phyloP scores from a whole-genome alignment of 2,888 invertebrate genomes.

The Himalopsyche anomala region DNA sequence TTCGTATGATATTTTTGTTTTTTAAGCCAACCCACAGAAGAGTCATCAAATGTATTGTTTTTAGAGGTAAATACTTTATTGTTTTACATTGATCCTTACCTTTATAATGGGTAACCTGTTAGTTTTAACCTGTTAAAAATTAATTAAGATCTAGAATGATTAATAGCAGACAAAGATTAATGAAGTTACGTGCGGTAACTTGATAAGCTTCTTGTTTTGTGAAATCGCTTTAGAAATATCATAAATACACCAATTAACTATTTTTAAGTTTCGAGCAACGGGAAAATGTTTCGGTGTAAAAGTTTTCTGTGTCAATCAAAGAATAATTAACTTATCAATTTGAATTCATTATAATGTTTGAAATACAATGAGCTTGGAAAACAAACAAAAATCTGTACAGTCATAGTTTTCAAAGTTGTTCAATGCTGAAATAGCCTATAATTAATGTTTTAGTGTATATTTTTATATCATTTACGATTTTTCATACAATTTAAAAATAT shows the following conservation, averaged over 20 bases:
- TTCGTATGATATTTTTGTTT: no score
- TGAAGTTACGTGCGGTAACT: background rate
- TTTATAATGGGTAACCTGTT: background rate
- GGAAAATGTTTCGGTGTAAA: background rate
- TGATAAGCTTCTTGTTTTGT: background rate
- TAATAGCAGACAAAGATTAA: constrained; percentile 40
- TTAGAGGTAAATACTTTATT: no score
- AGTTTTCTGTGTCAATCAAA: background rate
- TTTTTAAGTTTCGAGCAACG: background rate
- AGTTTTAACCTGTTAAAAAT: constrained; percentile 7
- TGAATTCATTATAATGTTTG: background rate
- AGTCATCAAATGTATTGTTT: no score
- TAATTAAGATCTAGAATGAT: constrained; percentile 14
- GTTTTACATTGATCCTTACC: no score
- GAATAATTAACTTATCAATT: background rate
- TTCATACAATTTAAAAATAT: no score
- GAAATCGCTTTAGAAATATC: background rate
- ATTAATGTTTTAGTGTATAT: no score
- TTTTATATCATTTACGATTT: no score
- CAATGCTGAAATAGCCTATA: no score
- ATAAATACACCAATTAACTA: background rate
- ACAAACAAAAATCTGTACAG: no score
- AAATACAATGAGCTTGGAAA: no score
- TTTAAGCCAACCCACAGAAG: no score
- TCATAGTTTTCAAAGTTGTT: no score